Percentiles rank a stretch among this genome's conserved stretches.
Evolutionary conservation across 2,797 vertebrate genomes (phyloP).

Genomic region (Sandelia bainsii): DNA sequence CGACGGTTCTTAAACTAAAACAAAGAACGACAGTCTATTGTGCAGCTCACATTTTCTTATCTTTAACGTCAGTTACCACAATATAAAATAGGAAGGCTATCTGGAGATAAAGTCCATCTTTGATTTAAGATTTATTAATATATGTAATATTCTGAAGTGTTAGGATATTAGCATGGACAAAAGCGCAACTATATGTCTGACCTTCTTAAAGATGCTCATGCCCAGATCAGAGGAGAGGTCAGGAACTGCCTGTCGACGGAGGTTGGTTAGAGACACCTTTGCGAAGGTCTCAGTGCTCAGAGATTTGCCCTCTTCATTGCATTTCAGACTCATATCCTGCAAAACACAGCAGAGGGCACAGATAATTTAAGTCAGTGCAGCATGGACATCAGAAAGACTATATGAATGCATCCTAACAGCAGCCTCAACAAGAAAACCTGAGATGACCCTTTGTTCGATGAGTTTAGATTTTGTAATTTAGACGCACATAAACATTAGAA

Average conservation of each 20-base stretch:
- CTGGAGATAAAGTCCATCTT: too few relatives aligned
- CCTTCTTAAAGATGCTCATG: slow-evolving; percentile 98
- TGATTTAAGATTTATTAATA: too few relatives aligned
- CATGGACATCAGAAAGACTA: not conserved
- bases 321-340: slow-evolving; percentile 96
- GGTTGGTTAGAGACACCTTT: slow-evolving; percentile 94
- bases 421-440: not conserved
- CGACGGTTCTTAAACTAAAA: slow-evolving; percentile 95
- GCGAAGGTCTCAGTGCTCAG: slow-evolving; percentile 94
- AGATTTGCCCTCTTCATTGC: slow-evolving; percentile 95
- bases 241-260: slow-evolving; percentile 94
- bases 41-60: too few relatives aligned
- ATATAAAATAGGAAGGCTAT: too few relatives aligned
- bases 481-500: not conserved
- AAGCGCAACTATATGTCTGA: slow-evolving; percentile 48
- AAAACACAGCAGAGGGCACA: slow-evolving; percentile 42
- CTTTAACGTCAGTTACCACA: too few relatives aligned
- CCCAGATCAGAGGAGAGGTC: slow-evolving; percentile 96
- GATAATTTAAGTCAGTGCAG: not conserved
- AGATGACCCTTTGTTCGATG: not conserved
- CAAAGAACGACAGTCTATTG: not conserved
- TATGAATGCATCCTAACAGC: not conserved
- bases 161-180: not conserved
- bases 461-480: not conserved
- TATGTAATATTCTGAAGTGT: not conserved